Evolutionary conservation across 1,140 invertebrate genomes (phyloP), one percentile per base, ranked within the genome.

Genomic region (Calosoma granatense): DNA sequence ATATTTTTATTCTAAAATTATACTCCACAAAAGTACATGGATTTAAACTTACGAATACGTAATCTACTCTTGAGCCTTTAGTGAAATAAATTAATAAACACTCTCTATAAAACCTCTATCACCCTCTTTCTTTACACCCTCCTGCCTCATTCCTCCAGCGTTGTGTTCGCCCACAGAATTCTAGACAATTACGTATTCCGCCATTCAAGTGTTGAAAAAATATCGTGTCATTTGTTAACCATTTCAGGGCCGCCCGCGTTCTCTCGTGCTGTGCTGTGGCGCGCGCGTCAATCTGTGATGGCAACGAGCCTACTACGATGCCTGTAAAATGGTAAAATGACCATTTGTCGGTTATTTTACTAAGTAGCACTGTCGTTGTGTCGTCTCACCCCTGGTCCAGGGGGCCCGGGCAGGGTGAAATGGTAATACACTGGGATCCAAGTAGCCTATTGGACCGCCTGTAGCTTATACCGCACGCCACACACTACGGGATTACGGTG

Each of bases 261-360:
- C n/a, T n/a, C n/a, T n/a, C n/a, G n/a, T n/a, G n/a, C n/a, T n/a
- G n/a, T n/a, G n/a, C n/a, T n/a, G n/a, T n/a, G n/a, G n/a, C n/a
- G 6, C 9, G 4, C 41, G 41, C 41, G 41, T 47, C 41, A 47
- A 47, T 47, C 41, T 47, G 41, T 47, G 41, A 4, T 12, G 9
- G 15, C 9, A 47, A 47, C 41, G 41, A 47, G 41, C 41, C 15
- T 17, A n/a, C 6, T 17, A 12, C 9, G 9, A 62, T 61, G 59
- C 60, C 54, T 60, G 63, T 65, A 65, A 65, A 65, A 65, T 59
- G 63, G 64, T 65, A 65, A n/a, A 65, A 65, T 65, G 63, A 63
- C 62, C 61, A 56, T 66, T 66, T 61, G 63, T 63, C 62, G 65
- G 65, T 66, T 66, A 66, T 66, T 66, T 66, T 64, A 65, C 63